phyloP scores from a whole-genome alignment of 1,140 invertebrate genomes.

The Drosophila ambigua region DNA sequence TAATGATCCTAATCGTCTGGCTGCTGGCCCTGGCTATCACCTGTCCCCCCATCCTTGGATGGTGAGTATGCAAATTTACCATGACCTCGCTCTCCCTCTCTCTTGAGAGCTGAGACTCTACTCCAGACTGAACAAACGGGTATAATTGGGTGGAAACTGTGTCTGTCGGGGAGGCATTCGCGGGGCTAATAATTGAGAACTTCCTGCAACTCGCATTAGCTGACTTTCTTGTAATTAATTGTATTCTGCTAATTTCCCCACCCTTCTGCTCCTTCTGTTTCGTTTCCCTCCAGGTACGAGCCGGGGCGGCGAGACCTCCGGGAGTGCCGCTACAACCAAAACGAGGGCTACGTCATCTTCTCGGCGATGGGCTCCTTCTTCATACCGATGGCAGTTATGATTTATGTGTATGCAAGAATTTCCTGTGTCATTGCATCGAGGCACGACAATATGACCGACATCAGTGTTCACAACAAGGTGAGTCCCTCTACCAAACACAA shows the following conservation, averaged over 20 bases:
- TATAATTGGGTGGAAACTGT: conserved; percentile 38
- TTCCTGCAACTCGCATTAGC: conserved; percentile 38
- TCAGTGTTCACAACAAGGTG: conserved; percentile 83
- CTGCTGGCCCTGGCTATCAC: conserved; percentile 91
- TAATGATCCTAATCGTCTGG: conserved; percentile 94
- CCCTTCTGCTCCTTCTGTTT: neutral
- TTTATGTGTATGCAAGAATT: conserved; percentile 95
- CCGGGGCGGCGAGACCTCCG: conserved; percentile 86
- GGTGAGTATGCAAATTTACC: conserved; percentile 85
- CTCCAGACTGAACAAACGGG: conserved; percentile 23
- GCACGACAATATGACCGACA: conserved; percentile 85
- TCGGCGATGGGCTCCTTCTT: conserved; percentile 95
- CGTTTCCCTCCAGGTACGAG: conserved; percentile 86
- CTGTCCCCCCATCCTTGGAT: conserved; percentile 92
- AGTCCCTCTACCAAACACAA: conserved; percentile 6
- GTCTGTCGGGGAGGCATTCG: neutral
- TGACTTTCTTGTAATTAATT: conserved; percentile 28
- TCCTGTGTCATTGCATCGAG: conserved; percentile 92
- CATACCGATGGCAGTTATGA: conserved; percentile 94
- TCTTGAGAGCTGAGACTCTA: neutral
- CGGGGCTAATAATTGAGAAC: neutral
- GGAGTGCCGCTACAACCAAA: conserved; percentile 90
- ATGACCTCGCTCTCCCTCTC: too few relatives aligned
- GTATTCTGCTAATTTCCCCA: conserved; percentile 32
- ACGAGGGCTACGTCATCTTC: conserved; percentile 95